phyloP scores from a whole-genome alignment of 1,140 invertebrate species.

The Drosophila watanabei region DNA sequence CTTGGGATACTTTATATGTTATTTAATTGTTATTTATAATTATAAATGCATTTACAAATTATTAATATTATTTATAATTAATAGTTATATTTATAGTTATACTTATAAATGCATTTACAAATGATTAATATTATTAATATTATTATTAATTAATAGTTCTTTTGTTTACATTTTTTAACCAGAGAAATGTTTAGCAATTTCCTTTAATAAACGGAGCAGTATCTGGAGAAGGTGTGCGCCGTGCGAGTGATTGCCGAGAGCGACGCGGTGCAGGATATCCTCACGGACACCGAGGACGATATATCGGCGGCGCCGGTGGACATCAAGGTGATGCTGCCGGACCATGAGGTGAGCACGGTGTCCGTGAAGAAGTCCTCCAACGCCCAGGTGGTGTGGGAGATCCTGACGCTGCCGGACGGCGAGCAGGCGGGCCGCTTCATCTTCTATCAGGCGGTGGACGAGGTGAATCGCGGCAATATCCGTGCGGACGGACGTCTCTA shows the following conservation, averaged over 20 bases:
- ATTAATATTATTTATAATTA: neutral
- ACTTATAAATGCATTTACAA: no score
- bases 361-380: conserved; percentile 96
- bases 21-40: neutral
- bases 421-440: conserved; percentile 90
- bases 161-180: no score
- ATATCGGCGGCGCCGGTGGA: conserved; percentile 95
- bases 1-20: neutral
- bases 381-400: conserved; percentile 96
- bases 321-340: conserved; percentile 94
- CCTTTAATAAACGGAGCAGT: conserved; percentile 89
- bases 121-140: no score
- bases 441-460: conserved; percentile 96
- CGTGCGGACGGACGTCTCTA: conserved; percentile 95
- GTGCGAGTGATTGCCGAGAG: conserved; percentile 99
- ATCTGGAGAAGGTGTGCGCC: conserved; percentile 99
- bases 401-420: conserved; percentile 89
- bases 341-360: conserved; percentile 95
- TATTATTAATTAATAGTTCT: no score
- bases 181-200: no score
- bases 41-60: neutral
- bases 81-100: no score
- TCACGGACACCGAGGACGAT: conserved; percentile 96
- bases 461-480: conserved; percentile 97
- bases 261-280: conserved; percentile 98